Evolutionary conservation across 2,888 invertebrate genomes (phyloP).

Genomic region (Halictus quadricinctus): DNA sequence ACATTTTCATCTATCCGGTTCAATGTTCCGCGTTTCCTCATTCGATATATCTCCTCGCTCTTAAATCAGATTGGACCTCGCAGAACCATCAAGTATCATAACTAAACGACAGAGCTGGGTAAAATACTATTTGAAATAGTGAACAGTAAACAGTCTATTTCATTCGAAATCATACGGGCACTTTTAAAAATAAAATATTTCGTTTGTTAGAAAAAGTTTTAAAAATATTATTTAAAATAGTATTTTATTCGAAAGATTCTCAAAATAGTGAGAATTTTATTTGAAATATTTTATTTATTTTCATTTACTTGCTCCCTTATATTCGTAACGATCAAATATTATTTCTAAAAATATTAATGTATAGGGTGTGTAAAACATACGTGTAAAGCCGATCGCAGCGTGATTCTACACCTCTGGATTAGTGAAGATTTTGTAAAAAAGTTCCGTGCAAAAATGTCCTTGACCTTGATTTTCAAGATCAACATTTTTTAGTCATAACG

Average conservation of each 20-base stretch:
- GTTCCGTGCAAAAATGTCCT: not conserved
- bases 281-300: not conserved
- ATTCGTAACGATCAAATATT: not conserved
- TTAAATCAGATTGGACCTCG: constrained; percentile 56
- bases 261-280: not conserved
- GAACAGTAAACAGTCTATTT: not conserved
- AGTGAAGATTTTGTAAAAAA: not conserved
- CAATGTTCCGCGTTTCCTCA: constrained; percentile 72
- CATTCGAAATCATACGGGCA: not conserved
- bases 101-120: not conserved
- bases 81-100: constrained; percentile 24
- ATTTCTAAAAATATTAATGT: not conserved
- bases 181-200: not conserved
- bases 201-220: not conserved
- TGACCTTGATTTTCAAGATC: not conserved
- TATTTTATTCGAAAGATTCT: not conserved
- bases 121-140: not conserved
- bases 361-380: not conserved
- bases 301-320: not conserved
- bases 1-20: constrained; percentile 77
- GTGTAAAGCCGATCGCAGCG: not conserved
- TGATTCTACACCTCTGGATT: not conserved
- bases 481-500: not conserved
- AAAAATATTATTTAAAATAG: not conserved
- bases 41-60: constrained; percentile 65